A percentile compares a stretch with the other conserved stretches of the same genome.
Evolutionary conservation across 2,113 vertebrate species (phyloP).

Genomic region (Pachycephala philippinensis): DNA sequence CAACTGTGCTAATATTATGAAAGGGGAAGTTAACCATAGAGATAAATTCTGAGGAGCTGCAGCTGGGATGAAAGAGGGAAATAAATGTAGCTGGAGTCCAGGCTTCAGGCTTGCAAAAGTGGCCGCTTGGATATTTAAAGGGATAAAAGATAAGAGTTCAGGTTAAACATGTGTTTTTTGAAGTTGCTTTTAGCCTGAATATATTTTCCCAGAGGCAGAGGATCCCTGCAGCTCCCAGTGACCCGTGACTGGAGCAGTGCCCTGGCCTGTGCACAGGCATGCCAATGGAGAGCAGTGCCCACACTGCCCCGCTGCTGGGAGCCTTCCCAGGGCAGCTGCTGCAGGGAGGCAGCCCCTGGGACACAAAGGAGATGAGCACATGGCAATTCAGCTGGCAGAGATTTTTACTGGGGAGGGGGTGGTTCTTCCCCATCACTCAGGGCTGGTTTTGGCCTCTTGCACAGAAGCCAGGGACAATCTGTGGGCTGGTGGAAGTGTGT

Average conservation of each 20-base stretch:
- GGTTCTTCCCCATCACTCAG: neutral
- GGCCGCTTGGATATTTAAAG: slow-evolving; percentile 60
- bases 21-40: slow-evolving; percentile 77
- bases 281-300: neutral
- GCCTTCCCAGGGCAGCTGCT: slow-evolving; percentile 12
- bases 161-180: slow-evolving; percentile 51
- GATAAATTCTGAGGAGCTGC: slow-evolving; percentile 70
- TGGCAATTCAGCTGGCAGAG: neutral
- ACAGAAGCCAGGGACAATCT: neutral
- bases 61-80: slow-evolving; percentile 68
- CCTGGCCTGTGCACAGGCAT: neutral
- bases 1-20: slow-evolving; percentile 81
- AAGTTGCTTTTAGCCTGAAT: slow-evolving; percentile 40
- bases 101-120: slow-evolving; percentile 57
- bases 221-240: slow-evolving; percentile 33
- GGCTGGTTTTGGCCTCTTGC: neutral
- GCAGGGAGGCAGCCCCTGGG: neutral
- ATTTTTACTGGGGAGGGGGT: rapidly evolving
- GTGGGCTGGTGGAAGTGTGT: neutral
- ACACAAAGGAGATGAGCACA: neutral
- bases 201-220: neutral
- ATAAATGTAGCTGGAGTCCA: slow-evolving; percentile 60
- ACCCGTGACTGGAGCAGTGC: neutral
- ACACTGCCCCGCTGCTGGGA: neutral
- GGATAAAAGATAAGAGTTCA: slow-evolving; percentile 58